Conservation (phyloP, 2,113 vertebrate species). For the Ptilorrhoa leucosticta region DNA sequence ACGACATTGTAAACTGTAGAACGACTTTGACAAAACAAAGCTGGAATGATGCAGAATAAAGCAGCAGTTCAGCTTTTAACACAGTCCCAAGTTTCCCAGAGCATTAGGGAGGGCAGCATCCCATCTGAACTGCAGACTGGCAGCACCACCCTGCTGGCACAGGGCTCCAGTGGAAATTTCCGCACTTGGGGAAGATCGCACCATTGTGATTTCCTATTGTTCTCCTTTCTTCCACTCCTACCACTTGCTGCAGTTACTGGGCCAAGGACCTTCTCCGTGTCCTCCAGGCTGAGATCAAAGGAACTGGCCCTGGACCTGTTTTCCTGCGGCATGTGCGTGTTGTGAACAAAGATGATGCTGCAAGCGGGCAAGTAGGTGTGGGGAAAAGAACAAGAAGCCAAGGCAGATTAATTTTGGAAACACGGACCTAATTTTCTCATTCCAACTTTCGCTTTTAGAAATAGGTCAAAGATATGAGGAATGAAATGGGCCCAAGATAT, state of each 20-base stretch:
- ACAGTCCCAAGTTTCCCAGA: background rate
- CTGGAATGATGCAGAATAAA: background rate
- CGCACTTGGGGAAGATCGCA: background rate
- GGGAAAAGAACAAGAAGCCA: background rate
- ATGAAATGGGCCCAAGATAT: background rate
- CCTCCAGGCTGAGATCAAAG: background rate
- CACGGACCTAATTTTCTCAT: background rate
- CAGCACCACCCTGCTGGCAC: background rate
- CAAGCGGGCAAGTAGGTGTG: background rate
- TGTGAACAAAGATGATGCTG: background rate
- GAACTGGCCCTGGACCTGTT: background rate
- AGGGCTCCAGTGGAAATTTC: background rate
- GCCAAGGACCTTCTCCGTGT: background rate
- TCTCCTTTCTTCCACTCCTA: background rate
- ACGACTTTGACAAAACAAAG: background rate
- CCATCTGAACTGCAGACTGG: background rate
- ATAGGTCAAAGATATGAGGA: background rate
- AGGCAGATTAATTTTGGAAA: background rate
- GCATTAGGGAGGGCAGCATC: background rate
- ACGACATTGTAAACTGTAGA: background rate
- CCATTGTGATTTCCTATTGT: rapidly evolving
- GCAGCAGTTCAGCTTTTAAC: background rate
- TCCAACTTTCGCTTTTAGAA: background rate
- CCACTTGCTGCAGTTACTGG: background rate
- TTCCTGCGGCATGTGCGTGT: rapidly evolving